phyloP scores from a whole-genome alignment of 2,888 invertebrate genomes.

The Diplolepis rosae region DNA sequence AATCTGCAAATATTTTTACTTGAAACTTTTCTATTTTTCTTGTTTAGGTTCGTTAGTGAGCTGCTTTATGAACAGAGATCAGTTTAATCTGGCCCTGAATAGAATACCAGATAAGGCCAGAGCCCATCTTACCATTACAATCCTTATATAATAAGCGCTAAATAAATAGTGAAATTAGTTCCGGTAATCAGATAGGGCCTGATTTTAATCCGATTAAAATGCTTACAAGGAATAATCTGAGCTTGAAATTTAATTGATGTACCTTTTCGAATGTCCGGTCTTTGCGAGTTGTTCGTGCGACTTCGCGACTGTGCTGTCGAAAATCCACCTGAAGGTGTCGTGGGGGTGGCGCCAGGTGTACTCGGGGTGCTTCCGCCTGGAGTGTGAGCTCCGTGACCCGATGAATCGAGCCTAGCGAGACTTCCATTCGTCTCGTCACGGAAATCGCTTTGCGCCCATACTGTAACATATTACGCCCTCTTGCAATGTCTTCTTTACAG shows the following conservation, averaged over 20 bases:
- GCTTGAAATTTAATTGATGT: constrained; percentile 45
- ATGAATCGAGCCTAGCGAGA: constrained; percentile 76
- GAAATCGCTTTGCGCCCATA: constrained; percentile 94
- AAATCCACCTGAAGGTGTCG: constrained; percentile 68
- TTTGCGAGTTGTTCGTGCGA: constrained; percentile 67
- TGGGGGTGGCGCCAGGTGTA: constrained; percentile 75
- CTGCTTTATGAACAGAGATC: too few species aligned
- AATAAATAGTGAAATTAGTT: too few species aligned
- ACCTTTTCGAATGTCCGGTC: constrained; percentile 78
- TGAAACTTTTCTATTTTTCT: not conserved
- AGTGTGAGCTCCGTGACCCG: constrained; percentile 72
- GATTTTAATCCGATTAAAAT: too few species aligned
- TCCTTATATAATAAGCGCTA: too few species aligned
- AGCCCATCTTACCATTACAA: too few species aligned
- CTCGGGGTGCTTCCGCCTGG: constrained; percentile 78
- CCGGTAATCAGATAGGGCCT: too few species aligned
- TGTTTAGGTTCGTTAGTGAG: not conserved
- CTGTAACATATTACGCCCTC: constrained; percentile 77
- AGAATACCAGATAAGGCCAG: too few species aligned
- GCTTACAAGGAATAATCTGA: too few species aligned
- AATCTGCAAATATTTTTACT: not conserved
- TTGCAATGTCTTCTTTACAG: constrained; percentile 64
- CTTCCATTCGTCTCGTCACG: constrained; percentile 86
- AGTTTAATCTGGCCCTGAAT: too few species aligned
- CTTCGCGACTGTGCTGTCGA: constrained; percentile 73